These are phyloP conservation scores for Watsonalla binaria DNA, from an alignment of 2,888 invertebrate genomes.

Conservation along the genomic window DNA sequence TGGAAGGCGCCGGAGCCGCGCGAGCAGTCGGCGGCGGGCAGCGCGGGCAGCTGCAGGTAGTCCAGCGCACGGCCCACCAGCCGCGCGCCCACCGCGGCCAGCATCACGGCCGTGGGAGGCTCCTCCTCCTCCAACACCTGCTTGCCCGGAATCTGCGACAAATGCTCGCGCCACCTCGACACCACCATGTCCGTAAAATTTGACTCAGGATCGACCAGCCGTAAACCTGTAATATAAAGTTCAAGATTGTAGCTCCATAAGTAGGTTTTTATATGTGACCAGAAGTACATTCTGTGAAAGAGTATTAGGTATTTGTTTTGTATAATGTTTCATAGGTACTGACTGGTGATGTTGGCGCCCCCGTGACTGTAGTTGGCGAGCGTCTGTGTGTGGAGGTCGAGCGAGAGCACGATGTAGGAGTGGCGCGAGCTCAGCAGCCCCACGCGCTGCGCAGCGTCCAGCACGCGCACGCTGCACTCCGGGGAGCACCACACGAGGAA, in stretches of 20 bases:
- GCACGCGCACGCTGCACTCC: conserved; percentile 49
- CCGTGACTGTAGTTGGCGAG: conserved; percentile 57
- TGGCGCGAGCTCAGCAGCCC: conserved; percentile 58
- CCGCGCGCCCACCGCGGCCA: conserved; percentile 41
- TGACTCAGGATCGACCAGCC: conserved; percentile 50
- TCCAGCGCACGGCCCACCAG: conserved; percentile 29
- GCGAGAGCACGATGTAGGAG: conserved; percentile 51
- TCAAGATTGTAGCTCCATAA: conserved; percentile 3
- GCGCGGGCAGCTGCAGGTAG: conserved; percentile 28
- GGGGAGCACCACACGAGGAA: conserved; percentile 58
- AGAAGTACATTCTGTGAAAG: too few relatives aligned
- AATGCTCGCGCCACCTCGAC: conserved; percentile 25
- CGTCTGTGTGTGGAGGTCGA: conserved; percentile 52
- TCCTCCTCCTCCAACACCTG: conserved; percentile 21
- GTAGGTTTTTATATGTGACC: not conserved
- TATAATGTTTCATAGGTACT: conserved; percentile 1
- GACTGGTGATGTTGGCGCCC: conserved; percentile 62
- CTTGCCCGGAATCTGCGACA: conserved; percentile 16
- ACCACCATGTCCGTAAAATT: conserved; percentile 23
- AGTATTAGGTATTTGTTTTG: not conserved
- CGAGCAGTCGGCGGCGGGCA: conserved; percentile 35
- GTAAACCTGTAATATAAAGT: conserved; percentile 30
- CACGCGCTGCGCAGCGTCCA: conserved; percentile 64
- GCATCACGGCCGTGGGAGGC: conserved; percentile 37
- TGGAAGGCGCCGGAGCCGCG: conserved; percentile 51